Evolutionary conservation across 1,140 invertebrate species (phyloP).

Genomic region (Cotesia glomerata): DNA sequence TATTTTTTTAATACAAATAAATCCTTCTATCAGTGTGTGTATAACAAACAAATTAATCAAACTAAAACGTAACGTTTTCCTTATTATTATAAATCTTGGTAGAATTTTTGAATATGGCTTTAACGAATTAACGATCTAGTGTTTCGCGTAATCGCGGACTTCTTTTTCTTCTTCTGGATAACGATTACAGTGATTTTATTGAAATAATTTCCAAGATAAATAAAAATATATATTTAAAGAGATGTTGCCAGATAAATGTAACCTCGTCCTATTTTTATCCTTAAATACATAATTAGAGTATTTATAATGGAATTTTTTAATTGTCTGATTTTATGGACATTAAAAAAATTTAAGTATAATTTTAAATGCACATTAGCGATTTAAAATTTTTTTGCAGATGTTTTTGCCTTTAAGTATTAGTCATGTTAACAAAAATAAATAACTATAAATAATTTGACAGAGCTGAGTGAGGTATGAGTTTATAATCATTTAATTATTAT

Average conservation of each 20-base stretch:
- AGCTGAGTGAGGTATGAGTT: not conserved
- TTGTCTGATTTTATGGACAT: not conserved
- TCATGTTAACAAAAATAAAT: not conserved
- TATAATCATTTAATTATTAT: conserved; percentile 1
- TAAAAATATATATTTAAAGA: no score
- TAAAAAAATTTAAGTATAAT: no score
- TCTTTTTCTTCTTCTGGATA: not conserved
- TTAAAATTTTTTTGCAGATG: no score
- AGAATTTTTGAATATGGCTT: not conserved
- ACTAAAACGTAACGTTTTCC: no score
- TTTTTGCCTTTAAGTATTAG: no score
- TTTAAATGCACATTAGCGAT: no score
- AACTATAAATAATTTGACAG: conserved; percentile 2
- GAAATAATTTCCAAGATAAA: no score
- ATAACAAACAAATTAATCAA: no score
- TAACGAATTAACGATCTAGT: conserved; percentile 9
- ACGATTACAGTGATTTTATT: not conserved
- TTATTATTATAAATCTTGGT: not conserved
- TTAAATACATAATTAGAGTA: not conserved
- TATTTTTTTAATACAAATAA: no score
- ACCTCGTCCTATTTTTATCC: not conserved
- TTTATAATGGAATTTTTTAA: not conserved
- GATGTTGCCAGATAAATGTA: not conserved
- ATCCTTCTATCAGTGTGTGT: no score
- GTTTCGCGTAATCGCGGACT: not conserved